These are phyloP conservation scores for Ptyas mucosa DNA, from an alignment of 2,113 vertebrate species.

Conservation along the genomic window DNA sequence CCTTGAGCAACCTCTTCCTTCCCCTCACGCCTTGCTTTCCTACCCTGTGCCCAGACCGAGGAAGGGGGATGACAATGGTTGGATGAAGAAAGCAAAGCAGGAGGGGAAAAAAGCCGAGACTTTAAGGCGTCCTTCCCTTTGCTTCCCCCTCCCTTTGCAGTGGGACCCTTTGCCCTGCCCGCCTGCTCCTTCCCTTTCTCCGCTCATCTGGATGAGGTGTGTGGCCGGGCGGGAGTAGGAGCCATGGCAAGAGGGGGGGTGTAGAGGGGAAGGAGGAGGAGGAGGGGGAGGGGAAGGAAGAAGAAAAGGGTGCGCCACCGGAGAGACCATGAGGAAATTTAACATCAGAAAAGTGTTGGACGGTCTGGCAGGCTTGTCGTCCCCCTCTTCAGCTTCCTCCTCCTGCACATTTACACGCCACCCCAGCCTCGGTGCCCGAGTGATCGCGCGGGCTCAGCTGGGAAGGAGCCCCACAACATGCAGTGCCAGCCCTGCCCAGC, in stretches of 20 bases:
- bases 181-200: neutral
- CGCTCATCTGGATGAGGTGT: neutral
- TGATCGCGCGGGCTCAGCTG: too few relatives aligned
- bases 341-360: conserved; percentile 99
- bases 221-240: conserved; percentile 39
- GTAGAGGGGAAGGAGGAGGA: conserved; percentile 37
- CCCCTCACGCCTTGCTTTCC: neutral
- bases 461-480: too few relatives aligned
- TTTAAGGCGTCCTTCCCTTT: neutral
- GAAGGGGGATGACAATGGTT: neutral
- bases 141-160: neutral
- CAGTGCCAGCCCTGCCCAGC: too few relatives aligned
- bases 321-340: conserved; percentile 93
- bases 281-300: conserved; percentile 34
- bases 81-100: neutral
- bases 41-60: neutral
- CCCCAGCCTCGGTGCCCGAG: too few relatives aligned
- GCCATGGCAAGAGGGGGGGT: conserved; percentile 32
- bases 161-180: neutral
- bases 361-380: conserved; percentile 88
- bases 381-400: conserved; percentile 75
- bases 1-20: neutral
- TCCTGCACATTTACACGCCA: too few relatives aligned
- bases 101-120: neutral
- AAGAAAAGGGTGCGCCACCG: conserved; percentile 58